Conservation (phyloP, 2,888 invertebrate genomes). For the Cryptophagus acutangulus region DNA sequence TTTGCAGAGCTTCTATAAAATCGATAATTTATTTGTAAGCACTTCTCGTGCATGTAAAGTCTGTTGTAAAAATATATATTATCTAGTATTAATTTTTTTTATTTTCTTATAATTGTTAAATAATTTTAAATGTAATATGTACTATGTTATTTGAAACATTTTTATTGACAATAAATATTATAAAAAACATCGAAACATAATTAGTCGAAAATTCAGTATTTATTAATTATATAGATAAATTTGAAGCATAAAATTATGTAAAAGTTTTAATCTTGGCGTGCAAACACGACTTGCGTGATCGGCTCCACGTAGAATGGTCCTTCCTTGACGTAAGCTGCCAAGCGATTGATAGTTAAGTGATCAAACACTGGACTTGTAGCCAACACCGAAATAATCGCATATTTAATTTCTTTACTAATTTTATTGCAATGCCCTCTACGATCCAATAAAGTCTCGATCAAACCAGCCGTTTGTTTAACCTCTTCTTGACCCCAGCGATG, state of each 20-base stretch:
- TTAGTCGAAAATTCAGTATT: too few species aligned
- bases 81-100: too few species aligned
- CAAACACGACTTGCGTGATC: conserved; percentile 70
- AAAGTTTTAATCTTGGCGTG: conserved; percentile 55
- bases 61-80: too few species aligned
- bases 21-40: too few species aligned
- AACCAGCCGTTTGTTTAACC: conserved; percentile 67
- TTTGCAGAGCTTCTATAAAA: too few species aligned
- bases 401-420: conserved; percentile 70
- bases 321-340: conserved; percentile 66
- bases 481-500: conserved; percentile 77
- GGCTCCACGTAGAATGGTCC: conserved; percentile 73
- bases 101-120: too few species aligned
- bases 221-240: conserved; percentile 1
- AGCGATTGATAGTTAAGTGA: conserved; percentile 53
- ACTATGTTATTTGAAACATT: too few species aligned
- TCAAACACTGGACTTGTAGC: conserved; percentile 57
- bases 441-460: conserved; percentile 75
- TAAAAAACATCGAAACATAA: too few species aligned
- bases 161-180: too few species aligned
- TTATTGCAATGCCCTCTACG: conserved; percentile 65
- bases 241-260: too few species aligned
- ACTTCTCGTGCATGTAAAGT: too few species aligned
- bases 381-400: conserved; percentile 62
- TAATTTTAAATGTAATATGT: too few species aligned